Evolutionary conservation across 2,113 vertebrate species (phyloP).

Genomic region (Morone chrysops): DNA sequence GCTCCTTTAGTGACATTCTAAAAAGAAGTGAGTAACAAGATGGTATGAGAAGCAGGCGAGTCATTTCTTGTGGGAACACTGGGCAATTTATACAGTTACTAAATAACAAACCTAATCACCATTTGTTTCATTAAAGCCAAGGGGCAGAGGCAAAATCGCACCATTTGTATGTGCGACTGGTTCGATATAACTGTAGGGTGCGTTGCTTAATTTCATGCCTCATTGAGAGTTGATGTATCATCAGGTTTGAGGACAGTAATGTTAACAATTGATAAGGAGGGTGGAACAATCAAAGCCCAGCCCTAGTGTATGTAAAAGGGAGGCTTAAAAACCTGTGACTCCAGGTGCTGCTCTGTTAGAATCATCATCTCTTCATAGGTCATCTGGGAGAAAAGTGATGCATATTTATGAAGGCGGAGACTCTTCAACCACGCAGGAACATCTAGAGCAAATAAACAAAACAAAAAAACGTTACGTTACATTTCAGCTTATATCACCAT

Average conservation of each 20-base stretch:
- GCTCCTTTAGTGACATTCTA: conserved; percentile 97
- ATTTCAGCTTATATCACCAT: conserved; percentile 17
- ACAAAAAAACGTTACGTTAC: not conserved
- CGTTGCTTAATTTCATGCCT: conserved; percentile 78
- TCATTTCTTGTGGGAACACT: conserved; percentile 44
- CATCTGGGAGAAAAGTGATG: conserved; percentile 95
- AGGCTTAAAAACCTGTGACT: conserved; percentile 89
- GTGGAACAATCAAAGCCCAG: conserved; percentile 50
- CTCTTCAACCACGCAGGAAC: conserved; percentile 96
- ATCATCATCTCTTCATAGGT: conserved; percentile 98
- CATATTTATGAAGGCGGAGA: conserved; percentile 95
- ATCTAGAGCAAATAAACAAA: conserved; percentile 77
- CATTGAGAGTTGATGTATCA: conserved; percentile 74
- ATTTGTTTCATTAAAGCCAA: conserved; percentile 72
- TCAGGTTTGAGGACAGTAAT: conserved; percentile 62
- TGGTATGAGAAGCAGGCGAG: conserved; percentile 24
- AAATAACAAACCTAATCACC: conserved; percentile 74
- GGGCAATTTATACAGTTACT: conserved; percentile 61
- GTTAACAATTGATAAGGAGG: conserved; percentile 60
- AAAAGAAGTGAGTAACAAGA: conserved; percentile 39
- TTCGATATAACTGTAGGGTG: conserved; percentile 68
- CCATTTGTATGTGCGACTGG: conserved; percentile 58
- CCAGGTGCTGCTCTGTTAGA: conserved; percentile 93
- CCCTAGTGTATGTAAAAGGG: conserved; percentile 10
- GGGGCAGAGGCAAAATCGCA: conserved; percentile 57